Conservation (phyloP, 2,888 invertebrate genomes). For the Cabera pusaria region DNA sequence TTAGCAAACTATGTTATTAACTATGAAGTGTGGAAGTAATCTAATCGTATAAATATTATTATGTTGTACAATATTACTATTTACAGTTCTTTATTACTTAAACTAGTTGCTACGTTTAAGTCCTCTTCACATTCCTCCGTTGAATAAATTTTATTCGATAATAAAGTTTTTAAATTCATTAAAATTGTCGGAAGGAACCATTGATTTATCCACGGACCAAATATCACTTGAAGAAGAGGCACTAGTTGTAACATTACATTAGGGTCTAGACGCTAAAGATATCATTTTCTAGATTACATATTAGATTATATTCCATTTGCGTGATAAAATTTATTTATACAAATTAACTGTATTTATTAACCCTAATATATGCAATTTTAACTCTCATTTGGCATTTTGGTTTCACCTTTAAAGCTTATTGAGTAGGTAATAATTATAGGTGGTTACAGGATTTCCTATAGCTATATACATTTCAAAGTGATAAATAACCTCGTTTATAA, state of each 20-base stretch:
- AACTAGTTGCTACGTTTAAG: slow-evolving; percentile 36
- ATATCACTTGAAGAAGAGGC: slow-evolving; percentile 38
- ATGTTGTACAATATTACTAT: slow-evolving; percentile 38
- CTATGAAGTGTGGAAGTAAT: slow-evolving; percentile 37
- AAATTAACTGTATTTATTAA: slow-evolving; percentile 3
- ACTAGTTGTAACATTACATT: slow-evolving; percentile 36
- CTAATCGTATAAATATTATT: slow-evolving; percentile 48
- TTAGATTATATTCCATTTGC: slow-evolving; percentile 2
- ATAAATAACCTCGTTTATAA: slow-evolving; percentile 3
- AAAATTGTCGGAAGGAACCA: slow-evolving; percentile 29
- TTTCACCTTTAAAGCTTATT: slow-evolving; percentile 30
- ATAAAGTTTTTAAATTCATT: slow-evolving; percentile 17
- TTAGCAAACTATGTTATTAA: slow-evolving; percentile 38
- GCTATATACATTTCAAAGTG: not conserved
- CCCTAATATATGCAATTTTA: slow-evolving; percentile 7
- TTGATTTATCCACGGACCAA: slow-evolving; percentile 21
- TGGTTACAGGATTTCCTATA: slow-evolving; percentile 12
- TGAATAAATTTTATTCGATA: slow-evolving; percentile 21
- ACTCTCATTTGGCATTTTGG: slow-evolving; percentile 26
- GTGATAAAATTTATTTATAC: slow-evolving; percentile 3
- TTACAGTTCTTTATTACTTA: slow-evolving; percentile 43
- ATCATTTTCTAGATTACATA: slow-evolving; percentile 24
- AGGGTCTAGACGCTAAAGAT: slow-evolving; percentile 29
- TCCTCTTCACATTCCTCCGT: slow-evolving; percentile 33
- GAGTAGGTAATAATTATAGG: slow-evolving; percentile 13